Percentiles rank a stretch among this genome's conserved stretches.
Evolutionary conservation across 2,888 invertebrate genomes (phyloP).

Genomic region (Elysia crispata): DNA sequence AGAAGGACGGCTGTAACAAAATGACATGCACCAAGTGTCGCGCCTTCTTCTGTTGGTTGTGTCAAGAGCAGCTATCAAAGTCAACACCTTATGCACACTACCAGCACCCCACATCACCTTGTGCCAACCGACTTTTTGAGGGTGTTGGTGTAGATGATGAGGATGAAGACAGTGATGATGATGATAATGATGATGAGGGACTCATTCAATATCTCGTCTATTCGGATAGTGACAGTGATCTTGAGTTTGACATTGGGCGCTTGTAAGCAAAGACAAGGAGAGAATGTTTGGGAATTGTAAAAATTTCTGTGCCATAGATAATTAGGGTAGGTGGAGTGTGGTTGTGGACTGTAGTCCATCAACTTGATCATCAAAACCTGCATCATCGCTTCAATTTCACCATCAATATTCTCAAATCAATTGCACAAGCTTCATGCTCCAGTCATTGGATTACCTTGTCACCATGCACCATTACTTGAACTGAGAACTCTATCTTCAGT

Average conservation of each 20-base stretch:
- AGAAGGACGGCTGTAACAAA: constrained; percentile 85
- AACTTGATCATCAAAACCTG: not conserved
- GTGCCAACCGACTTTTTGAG: constrained; percentile 80
- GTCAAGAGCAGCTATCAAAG: constrained; percentile 78
- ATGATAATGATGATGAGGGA: constrained; percentile 37
- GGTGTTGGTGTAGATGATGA: constrained; percentile 63
- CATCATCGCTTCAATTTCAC: not conserved
- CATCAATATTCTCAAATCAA: no score
- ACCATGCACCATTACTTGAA: no score
- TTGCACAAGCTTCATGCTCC: no score
- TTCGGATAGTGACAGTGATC: constrained; percentile 32
- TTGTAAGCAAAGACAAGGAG: not conserved
- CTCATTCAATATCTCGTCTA: not conserved
- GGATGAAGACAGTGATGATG: constrained; percentile 39
- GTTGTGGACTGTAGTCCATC: not conserved
- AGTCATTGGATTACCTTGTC: no score
- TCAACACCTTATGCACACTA: constrained; percentile 82
- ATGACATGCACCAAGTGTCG: constrained; percentile 83
- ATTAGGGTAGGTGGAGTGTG: no score
- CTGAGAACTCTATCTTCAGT: no score
- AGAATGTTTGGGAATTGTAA: not conserved
- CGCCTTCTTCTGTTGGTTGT: constrained; percentile 83
- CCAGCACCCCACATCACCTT: constrained; percentile 77
- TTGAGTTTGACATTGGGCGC: not conserved
- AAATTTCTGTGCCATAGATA: no score